Conservation (phyloP, 1,140 invertebrate species). For the Zelostemma sp. region DNA sequence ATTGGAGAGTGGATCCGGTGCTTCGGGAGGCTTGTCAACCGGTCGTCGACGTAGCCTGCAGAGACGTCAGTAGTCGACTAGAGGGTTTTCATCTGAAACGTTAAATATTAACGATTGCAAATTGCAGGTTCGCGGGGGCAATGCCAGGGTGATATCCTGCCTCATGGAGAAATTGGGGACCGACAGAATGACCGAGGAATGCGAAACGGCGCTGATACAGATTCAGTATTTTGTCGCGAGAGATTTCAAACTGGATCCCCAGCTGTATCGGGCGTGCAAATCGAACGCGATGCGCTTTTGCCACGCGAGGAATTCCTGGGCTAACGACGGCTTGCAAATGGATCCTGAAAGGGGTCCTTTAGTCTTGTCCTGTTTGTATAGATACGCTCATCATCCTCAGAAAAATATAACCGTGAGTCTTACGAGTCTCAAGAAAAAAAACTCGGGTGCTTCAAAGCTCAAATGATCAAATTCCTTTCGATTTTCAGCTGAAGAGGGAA, state of each 20-base stretch:
- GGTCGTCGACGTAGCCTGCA: constrained; percentile 82
- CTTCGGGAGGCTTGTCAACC: constrained; percentile 86
- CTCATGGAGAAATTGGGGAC: constrained; percentile 92
- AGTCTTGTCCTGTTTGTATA: constrained; percentile 93
- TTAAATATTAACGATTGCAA: neutral
- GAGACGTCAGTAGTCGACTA: constrained; percentile 73
- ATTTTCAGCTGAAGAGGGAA: constrained; percentile 71
- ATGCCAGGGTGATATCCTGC: constrained; percentile 90
- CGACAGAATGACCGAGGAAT: constrained; percentile 86
- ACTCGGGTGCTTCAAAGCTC: neutral
- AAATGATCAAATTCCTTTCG: neutral
- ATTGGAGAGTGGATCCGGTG: constrained; percentile 93
- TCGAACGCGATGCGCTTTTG: constrained; percentile 88
- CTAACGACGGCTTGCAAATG: constrained; percentile 76
- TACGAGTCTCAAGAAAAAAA: neutral
- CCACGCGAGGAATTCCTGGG: constrained; percentile 84
- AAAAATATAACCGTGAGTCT: constrained; percentile 72
- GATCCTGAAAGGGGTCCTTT: constrained; percentile 81
- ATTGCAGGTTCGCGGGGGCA: constrained; percentile 72
- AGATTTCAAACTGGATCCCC: constrained; percentile 93
- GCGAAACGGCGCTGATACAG: constrained; percentile 92
- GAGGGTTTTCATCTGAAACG: neutral
- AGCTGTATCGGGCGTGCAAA: constrained; percentile 89
- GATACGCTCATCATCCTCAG: constrained; percentile 84
- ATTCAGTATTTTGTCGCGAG: constrained; percentile 97